Evolutionary conservation across 1,140 invertebrate species (phyloP), one percentile per base, ranked within the genome.

Genomic region (Chironomus tepperi): DNA sequence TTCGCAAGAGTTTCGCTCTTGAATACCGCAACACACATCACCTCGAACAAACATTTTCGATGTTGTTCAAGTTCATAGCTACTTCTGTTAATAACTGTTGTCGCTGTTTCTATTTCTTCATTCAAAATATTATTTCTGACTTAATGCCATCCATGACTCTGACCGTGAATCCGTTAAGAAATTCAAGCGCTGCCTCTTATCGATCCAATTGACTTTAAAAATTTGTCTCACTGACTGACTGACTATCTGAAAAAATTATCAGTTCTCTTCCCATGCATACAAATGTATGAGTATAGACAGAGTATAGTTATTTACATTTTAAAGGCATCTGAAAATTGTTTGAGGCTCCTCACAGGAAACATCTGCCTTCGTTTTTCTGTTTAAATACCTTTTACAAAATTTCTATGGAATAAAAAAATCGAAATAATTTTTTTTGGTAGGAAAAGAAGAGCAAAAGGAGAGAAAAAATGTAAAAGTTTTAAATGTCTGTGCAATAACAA

Each of bases 21-120:
- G 47, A 57, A 57, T 57, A 57, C 24, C 24, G 24, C 24, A 34
- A 34, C 24, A 57, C 43, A 47, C 9, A 57, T 57, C 47, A 57
- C 47, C 47, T 57, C 47, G 47, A 57, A 57, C 3, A 57, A 12
- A 57, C 5, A n/a, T 57, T 57, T 57, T 57, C n/a, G 47, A 57
- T 57, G 47, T 57, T 57, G 47, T 57, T 57, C 47, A 57, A 57
- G 47, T 57, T 57, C 47, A 57, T n/a, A 57, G n/a, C n/a, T n/a
- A n/a, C 24, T 34, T 34, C 24, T 34, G 24, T 34, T 34, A 34
- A 34, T 34, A 34, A 34, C 24, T 34, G 24, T 34, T 34, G 24
- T 34, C 15, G n/a, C 47, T 57, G 12, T 57, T 57, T 57, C 47
- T 57, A 9, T 47, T 47, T 47, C 43, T 47, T 10, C 15, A 15